Evolutionary conservation across 2,797 vertebrate species (phyloP), one percentile per base, ranked within the genome.

Genomic region (Galago senegalensis): DNA sequence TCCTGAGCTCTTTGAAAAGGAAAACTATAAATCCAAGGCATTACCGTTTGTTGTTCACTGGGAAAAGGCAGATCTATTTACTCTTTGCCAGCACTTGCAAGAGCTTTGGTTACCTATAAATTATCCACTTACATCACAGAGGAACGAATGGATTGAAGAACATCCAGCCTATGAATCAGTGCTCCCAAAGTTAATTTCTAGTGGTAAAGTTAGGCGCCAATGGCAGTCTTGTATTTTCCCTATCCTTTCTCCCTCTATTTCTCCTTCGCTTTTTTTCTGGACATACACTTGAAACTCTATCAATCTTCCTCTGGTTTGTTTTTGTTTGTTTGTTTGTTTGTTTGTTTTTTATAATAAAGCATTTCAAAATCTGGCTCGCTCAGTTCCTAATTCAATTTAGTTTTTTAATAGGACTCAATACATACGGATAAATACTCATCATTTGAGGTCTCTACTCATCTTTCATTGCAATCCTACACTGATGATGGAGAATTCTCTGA

Each of bases 41-140:
- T 87, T 95, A 76, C 34, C 90, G 58, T 89, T 94, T 46, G 46
- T 81, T 67, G 63, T 92, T 96, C 65, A 29, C 77, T 49, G 31
- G 37, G 9, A 93, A 95, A 96, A 76, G 65, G 73, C 53, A 81
- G 40, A 94, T 83, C 77, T 96, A 95, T 95, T 96, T 89, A 85
- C 86, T 84, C 17, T 88, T 85, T 93, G 31, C 88, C 95, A 63
- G 37, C 9, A 79, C 49, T 96, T 85, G 46, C 63, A 23, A 61
- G 94, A 97, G 37, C 14, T 34, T 58, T 87, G 49, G 56, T 89
- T 89, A 93, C 53, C 73, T 87, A 40, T 87, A 95, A 96, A 94
- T 95, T 95, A 93, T 69, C 37, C 1, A 0, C 61, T 89, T 96
- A 92, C n/a, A 89, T 92, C 49, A 76, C 75, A 93, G 84, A 96